A percentile compares a stretch with the other conserved stretches of the same genome.
Evolutionary conservation across 1,140 invertebrate genomes (phyloP).

Genomic region (Charaxes varanes): DNA sequence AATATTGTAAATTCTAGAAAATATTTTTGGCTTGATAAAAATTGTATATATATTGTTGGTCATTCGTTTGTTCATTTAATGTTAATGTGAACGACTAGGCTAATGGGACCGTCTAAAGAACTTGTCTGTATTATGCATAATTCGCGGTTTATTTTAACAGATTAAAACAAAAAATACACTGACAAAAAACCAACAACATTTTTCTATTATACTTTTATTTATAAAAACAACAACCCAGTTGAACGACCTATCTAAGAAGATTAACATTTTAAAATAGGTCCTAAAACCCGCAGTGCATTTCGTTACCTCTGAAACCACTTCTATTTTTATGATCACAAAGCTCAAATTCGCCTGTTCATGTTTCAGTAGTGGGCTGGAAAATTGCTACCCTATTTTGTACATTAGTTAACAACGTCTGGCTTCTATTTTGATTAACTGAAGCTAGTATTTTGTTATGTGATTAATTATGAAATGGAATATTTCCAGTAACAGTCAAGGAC

Average conservation of each 20-base stretch:
- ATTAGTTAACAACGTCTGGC: slow-evolving; percentile 24
- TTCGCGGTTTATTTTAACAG: too few relatives aligned
- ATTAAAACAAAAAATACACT: too few relatives aligned
- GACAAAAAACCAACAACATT: too few relatives aligned
- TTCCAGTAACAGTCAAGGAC: too few relatives aligned
- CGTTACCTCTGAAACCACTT: slow-evolving; percentile 10
- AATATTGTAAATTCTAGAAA: too few relatives aligned
- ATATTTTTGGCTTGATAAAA: too few relatives aligned
- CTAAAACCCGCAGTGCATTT: slow-evolving; percentile 20
- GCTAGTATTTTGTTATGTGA: slow-evolving; percentile 15
- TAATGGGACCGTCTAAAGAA: too few relatives aligned
- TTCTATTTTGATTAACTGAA: slow-evolving; percentile 28
- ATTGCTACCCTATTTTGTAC: slow-evolving; percentile 24
- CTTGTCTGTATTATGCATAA: too few relatives aligned
- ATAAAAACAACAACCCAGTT: slow-evolving; percentile 10
- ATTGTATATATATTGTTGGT: too few relatives aligned
- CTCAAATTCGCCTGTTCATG: slow-evolving; percentile 12
- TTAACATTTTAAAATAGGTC: slow-evolving; percentile 20
- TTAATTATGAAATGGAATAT: slow-evolving; percentile 16
- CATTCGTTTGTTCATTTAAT: too few relatives aligned
- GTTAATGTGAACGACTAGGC: too few relatives aligned
- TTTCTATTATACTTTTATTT: neutral
- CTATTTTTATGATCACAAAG: slow-evolving; percentile 5
- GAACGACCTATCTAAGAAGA: slow-evolving; percentile 15
- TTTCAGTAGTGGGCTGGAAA: slow-evolving; percentile 20